Evolutionary conservation across 2,888 invertebrate genomes (phyloP).

Genomic region (Parnassius orleans): DNA sequence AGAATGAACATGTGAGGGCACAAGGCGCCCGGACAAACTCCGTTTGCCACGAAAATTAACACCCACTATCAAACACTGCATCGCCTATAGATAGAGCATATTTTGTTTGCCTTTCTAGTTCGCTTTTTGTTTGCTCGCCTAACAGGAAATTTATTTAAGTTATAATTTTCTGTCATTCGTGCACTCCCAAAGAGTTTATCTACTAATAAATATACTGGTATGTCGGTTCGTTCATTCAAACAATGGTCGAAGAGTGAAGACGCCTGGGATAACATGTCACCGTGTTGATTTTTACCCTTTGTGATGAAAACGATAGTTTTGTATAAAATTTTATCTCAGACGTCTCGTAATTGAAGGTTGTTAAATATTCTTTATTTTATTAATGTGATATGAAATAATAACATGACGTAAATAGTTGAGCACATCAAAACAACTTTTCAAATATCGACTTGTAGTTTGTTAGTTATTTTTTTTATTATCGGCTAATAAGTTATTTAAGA

Average conservation of each 20-base stretch:
- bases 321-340: conserved; percentile 8
- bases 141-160: conserved; percentile 79
- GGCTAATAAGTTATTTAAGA: too few relatives aligned
- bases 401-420: too few relatives aligned
- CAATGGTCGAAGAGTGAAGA: conserved; percentile 36
- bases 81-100: conserved; percentile 66
- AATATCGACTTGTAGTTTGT: too few relatives aligned
- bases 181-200: conserved; percentile 57
- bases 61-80: conserved; percentile 71
- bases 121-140: conserved; percentile 67
- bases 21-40: conserved; percentile 28
- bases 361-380: too few relatives aligned
- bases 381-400: too few relatives aligned
- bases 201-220: conserved; percentile 41
- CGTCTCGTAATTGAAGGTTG: not conserved
- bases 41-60: conserved; percentile 63
- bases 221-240: conserved; percentile 39
- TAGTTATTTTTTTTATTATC: too few relatives aligned
- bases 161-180: conserved; percentile 76
- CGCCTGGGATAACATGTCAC: conserved; percentile 48
- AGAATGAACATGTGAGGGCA: conserved; percentile 29
- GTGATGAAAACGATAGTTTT: not conserved
- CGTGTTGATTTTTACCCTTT: conserved; percentile 54
- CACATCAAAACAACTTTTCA: too few relatives aligned
- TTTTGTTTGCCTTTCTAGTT: conserved; percentile 66